Base-by-base conservation (phyloP, 2,888 invertebrate genomes). In the Agriopis aurantiaria region DNA sequence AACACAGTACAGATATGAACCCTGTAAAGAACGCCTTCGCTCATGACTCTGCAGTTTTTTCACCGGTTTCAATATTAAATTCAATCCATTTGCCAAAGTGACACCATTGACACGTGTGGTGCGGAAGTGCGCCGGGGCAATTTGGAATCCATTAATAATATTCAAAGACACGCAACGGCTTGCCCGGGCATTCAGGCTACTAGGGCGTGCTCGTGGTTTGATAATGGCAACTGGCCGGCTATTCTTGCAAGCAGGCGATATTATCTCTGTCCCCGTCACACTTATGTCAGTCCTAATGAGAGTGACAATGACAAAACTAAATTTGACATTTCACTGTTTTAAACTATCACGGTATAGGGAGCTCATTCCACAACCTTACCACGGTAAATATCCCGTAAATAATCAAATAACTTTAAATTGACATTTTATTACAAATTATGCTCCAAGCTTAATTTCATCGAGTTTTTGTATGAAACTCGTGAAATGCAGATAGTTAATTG, bases 111-210 rank as follows among this genome's bases (percentile, higher is more conserved):
- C 85, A 82, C 78, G 79, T 83, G 77, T 76, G 78, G 75, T 78
- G 71, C 83, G 88, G 86, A 89, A 88, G 86, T 87, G 81, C 83
- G 83, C 84, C 86, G 86, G 83, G 86, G 89, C 88, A 90, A 89
- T 90, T 89, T 88, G 84, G 87, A 87, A 88, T 85, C 88, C 89
- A 91, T 91, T 88, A 88, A 90, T 90, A 91, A 87, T 83, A 84
- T 84, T 85, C 81, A 69, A 78, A 80, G 85, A 82, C 87, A 86
- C 84, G 87, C 69, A 69, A 52, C 57, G 58, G 62, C 48, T 58
- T 52, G 41, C 43, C 51, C 9, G 45, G 45, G n/a, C 23, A 52
- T 53, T 52, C 10, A 62, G 53, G 53, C 12, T 12, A 43, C 62
- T 62, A 46, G 43, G 51, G 61, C 43, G 43, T 11, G 43, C 33